Base-by-base conservation (phyloP, 2,888 invertebrate species). In the Chrysomela aeneicollis region DNA sequence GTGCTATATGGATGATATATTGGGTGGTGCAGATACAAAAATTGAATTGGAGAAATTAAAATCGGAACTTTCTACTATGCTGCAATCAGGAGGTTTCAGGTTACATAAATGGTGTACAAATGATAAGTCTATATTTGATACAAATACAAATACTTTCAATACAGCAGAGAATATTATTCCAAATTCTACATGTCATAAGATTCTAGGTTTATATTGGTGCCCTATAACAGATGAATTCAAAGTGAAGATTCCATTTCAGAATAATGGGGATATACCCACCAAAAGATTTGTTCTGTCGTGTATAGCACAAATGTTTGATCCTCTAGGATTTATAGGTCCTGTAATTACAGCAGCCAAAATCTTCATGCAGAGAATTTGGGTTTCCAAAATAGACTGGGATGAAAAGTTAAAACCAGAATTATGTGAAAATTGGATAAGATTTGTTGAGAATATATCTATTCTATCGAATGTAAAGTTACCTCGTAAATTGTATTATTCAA, bases 271-370 rank as follows among this genome's bases (percentile, higher is more conserved):
- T 10, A 2, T 26, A 53, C 1, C 46, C n/a, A 60, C 55, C 0
- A 69, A 59, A 54, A 47, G 71, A 37, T 12, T 9, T 9, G 55
- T 64, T 15, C 59, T 67, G 21, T 64, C 63, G n/a, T 32, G 12
- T 18, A 69, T 67, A n/a, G 53, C 62, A 0, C 35, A 49, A 32
- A 57, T 69, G 18, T 68, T 67, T 50, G 68, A 70, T 54, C 68
- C 70, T 0, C 18, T 68, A 1, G 66, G 68, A 32, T 52, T 70
- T 9, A 53, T 70, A 4, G 63, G 64, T 9, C 70, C 68, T n/a
- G 26, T 61, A 0, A 59, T 63, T 1, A 47, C 64, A 37, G 46
- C 22, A 1, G 59, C 58, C 37, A 71, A 71, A 65, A 5, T 68
- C 6, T n/a, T 66, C 1, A 66, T 70, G 53, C 65, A 68, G 35